These are phyloP conservation scores for Kobus ellipsiprymnus DNA, from an alignment of 2,113 vertebrate genomes.

Conservation along the genomic window DNA sequence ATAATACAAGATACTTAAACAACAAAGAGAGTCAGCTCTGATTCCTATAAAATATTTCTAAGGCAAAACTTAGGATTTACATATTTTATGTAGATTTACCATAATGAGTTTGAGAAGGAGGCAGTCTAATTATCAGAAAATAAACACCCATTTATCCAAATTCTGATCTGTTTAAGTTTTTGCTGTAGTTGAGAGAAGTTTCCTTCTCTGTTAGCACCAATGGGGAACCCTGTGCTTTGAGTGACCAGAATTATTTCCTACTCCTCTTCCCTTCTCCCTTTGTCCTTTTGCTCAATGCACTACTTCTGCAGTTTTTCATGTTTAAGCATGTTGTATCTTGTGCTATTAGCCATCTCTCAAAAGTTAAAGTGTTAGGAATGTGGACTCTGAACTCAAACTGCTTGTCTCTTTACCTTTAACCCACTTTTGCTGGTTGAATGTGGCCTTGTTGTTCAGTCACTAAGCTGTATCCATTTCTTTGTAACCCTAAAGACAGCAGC, in stretches of 20 bases:
- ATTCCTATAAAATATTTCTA: background rate
- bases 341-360: background rate
- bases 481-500: background rate
- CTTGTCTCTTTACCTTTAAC: background rate
- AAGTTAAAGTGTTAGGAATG: background rate
- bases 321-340: background rate
- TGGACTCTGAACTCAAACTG: background rate
- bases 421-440: background rate
- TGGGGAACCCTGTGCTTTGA: background rate
- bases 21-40: background rate
- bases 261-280: background rate
- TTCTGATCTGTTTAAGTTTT: background rate
- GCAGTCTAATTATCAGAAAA: background rate
- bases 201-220: background rate
- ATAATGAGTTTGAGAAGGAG: background rate
- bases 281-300: background rate
- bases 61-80: background rate
- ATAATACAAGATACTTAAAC: background rate
- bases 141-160: background rate
- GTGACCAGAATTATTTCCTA: background rate
- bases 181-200: background rate
- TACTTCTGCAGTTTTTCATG: background rate
- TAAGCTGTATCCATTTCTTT: accelerated
- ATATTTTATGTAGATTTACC: background rate
- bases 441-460: background rate